Conservation (phyloP, 2,888 invertebrate species). For the Amorpha juglandis region DNA sequence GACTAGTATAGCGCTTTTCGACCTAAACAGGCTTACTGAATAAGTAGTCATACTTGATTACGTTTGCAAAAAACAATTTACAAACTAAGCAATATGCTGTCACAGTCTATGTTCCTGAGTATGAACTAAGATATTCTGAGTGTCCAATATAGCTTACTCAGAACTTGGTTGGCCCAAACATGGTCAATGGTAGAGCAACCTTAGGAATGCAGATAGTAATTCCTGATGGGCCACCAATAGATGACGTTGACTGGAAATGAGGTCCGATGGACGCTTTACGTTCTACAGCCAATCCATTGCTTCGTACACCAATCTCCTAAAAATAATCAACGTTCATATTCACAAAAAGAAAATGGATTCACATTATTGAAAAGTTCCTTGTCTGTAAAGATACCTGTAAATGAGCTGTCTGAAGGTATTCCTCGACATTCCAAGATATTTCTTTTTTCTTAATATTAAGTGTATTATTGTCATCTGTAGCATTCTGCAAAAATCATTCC, state of each 20-base stretch:
- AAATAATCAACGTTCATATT: slow-evolving; percentile 29
- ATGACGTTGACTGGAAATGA: slow-evolving; percentile 51
- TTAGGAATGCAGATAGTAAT: slow-evolving; percentile 61
- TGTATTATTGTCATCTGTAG: background rate
- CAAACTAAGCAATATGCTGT: no score
- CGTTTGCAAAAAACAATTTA: no score
- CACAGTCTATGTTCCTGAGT: no score
- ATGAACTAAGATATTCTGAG: no score
- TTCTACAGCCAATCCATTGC: slow-evolving; percentile 50
- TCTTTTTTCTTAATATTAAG: slow-evolving; percentile 49
- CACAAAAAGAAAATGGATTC: background rate
- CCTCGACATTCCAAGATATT: slow-evolving; percentile 52
- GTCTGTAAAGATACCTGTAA: slow-evolving; percentile 43
- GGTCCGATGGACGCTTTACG: slow-evolving; percentile 66
- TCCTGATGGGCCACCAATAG: slow-evolving; percentile 60
- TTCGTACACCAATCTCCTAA: slow-evolving; percentile 46
- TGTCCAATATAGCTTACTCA: no score
- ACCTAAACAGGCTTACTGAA: no score
- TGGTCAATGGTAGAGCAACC: slow-evolving; percentile 42
- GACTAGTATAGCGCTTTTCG: no score
- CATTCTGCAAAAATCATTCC: background rate
- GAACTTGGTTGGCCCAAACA: no score
- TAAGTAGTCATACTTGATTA: no score
- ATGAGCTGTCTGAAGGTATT: slow-evolving; percentile 46
- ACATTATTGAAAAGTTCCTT: background rate